Evolutionary conservation across 2,888 invertebrate genomes (phyloP).

Genomic region (Escarpia spicata): DNA sequence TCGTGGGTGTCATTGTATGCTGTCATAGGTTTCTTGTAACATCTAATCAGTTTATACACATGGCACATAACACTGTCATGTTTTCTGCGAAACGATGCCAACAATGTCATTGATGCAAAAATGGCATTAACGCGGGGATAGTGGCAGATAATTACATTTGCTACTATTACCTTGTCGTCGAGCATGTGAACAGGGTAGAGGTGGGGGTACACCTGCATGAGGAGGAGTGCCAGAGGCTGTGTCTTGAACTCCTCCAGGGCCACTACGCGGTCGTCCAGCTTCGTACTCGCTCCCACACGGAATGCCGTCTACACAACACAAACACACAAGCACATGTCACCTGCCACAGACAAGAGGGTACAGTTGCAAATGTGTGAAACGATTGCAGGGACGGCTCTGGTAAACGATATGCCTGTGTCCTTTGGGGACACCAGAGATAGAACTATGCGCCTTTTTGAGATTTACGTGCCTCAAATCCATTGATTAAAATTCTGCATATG

Average conservation of each 20-base stretch:
- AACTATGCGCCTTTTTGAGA: too few relatives aligned
- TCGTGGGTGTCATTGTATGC: background rate
- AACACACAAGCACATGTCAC: background rate
- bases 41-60: background rate
- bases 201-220: slow-evolving; percentile 90
- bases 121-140: background rate
- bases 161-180: slow-evolving; percentile 67
- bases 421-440: too few relatives aligned
- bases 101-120: background rate
- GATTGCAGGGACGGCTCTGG: too few relatives aligned
- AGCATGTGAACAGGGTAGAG: slow-evolving; percentile 87
- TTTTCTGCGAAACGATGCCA: background rate
- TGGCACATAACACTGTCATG: background rate
- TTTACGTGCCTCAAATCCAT: too few relatives aligned
- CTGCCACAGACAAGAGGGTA: too few relatives aligned
- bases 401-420: too few relatives aligned
- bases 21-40: background rate
- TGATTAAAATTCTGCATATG: too few relatives aligned
- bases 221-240: slow-evolving; percentile 80
- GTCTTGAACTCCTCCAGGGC: slow-evolving; percentile 95
- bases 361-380: too few relatives aligned
- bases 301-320: slow-evolving; percentile 79
- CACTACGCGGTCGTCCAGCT: slow-evolving; percentile 90
- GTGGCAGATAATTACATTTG: background rate
- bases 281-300: slow-evolving; percentile 85